Conservation (phyloP, 2,888 invertebrate genomes). For the Capitulum mitella region DNA sequence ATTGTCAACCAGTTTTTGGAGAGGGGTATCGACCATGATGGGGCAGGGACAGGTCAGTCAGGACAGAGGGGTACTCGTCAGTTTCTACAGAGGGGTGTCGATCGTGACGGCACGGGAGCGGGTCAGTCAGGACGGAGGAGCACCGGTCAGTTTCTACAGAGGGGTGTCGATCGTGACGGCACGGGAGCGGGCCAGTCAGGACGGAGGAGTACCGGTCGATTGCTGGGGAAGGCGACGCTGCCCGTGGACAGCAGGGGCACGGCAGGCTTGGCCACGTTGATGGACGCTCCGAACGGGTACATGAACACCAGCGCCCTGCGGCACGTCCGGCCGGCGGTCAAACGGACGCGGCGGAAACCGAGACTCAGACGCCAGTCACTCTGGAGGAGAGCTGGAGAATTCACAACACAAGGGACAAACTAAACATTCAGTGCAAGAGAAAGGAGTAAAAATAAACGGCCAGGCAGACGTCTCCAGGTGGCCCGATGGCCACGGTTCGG, state of each 20-base stretch:
- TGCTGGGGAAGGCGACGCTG: slow-evolving; percentile 86
- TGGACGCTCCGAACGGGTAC: slow-evolving; percentile 90
- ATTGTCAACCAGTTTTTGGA: too few species aligned
- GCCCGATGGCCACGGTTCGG: too few species aligned
- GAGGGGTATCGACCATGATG: too few species aligned
- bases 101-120: too few species aligned
- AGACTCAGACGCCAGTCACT: neutral
- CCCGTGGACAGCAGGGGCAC: slow-evolving; percentile 87
- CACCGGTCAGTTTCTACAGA: too few species aligned
- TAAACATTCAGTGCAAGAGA: neutral
- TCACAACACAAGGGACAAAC: too few species aligned
- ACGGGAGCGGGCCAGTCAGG: neutral
- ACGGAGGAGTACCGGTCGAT: slow-evolving; percentile 59
- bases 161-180: too few species aligned
- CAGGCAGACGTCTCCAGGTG: too few species aligned
- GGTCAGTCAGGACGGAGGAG: too few species aligned
- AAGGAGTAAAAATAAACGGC: neutral
- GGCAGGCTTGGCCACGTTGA: slow-evolving; percentile 85
- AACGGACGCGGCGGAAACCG: neutral
- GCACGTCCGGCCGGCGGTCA: neutral
- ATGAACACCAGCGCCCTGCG: slow-evolving; percentile 60
- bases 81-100: too few species aligned
- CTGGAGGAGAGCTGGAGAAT: neutral
- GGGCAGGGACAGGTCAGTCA: too few species aligned
- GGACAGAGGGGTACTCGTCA: too few species aligned